Evolutionary conservation across 2,797 vertebrate genomes (phyloP).

Genomic region (Cyclura pinguis): DNA sequence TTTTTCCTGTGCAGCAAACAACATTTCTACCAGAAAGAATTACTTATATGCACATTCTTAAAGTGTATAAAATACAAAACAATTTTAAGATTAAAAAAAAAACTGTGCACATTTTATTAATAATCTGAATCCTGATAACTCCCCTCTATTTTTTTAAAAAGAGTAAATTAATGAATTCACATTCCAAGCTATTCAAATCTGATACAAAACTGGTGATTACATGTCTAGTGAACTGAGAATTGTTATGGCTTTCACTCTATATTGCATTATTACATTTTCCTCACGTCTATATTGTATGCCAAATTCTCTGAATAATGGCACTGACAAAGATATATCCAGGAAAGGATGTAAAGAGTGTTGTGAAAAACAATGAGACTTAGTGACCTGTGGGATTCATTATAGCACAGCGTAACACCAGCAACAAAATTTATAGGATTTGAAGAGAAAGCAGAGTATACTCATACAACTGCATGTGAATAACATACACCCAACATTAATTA

Average conservation of each 20-base stretch:
- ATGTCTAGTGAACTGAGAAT: neutral
- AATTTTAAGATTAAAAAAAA: neutral
- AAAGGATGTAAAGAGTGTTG: neutral
- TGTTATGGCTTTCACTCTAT: neutral
- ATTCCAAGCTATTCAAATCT: neutral
- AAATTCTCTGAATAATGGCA: neutral
- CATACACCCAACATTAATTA: neutral
- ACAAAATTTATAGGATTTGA: neutral
- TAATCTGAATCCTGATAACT: neutral
- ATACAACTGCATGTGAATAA: neutral
- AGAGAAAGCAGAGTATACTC: no score
- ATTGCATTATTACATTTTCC: neutral
- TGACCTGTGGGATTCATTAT: neutral
- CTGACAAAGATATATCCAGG: neutral
- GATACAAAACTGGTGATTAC: neutral
- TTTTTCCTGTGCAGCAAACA: constrained; percentile 56
- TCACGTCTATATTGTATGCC: neutral
- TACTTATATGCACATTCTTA: neutral
- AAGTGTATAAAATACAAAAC: neutral
- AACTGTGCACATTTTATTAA: neutral
- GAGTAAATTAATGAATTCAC: neutral
- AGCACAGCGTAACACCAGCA: neutral
- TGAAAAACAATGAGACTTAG: neutral
- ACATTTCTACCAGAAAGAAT: constrained; percentile 61
- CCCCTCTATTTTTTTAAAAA: neutral